Evolutionary conservation across 1,140 invertebrate genomes (phyloP).

Genomic region (Ericerus pela): DNA sequence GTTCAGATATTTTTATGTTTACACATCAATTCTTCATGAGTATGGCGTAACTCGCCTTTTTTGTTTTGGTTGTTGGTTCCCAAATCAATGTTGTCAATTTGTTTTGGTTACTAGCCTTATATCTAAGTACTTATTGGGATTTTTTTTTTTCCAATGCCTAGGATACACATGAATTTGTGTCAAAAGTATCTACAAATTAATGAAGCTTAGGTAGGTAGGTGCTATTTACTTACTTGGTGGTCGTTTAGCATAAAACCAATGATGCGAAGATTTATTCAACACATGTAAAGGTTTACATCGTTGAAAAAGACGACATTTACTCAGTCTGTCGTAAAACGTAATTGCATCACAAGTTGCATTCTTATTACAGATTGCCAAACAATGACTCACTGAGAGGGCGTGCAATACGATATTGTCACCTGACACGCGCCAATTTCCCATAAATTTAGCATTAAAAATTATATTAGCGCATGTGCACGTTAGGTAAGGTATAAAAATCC

Average conservation of each 20-base stretch:
- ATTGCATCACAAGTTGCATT: not conserved
- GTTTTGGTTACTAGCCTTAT: not conserved
- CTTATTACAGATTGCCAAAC: constrained; percentile 1
- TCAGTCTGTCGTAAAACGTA: not conserved
- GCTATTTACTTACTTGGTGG: not conserved
- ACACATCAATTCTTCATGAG: no score
- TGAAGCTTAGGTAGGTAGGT: not conserved
- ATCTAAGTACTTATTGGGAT: not conserved
- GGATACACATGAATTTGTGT: not conserved
- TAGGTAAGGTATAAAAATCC: not conserved
- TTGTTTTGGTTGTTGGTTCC: no score
- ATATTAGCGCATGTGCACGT: not conserved
- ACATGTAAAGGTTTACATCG: not conserved
- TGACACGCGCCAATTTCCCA: not conserved
- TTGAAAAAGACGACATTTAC: not conserved
- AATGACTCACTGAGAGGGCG: not conserved
- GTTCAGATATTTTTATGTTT: no score
- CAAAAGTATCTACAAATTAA: not conserved
- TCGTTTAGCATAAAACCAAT: constrained; percentile 6
- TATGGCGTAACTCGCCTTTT: not conserved
- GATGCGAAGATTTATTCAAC: not conserved
- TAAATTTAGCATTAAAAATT: constrained; percentile 4
- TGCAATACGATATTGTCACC: not conserved
- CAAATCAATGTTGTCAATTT: not conserved
- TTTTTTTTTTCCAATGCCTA: not conserved